Percentiles rank a stretch among this genome's conserved stretches.
These are phyloP conservation scores for Coreoperca whiteheadi DNA, from an alignment of 2,113 vertebrate genomes.

Conservation along the genomic window DNA sequence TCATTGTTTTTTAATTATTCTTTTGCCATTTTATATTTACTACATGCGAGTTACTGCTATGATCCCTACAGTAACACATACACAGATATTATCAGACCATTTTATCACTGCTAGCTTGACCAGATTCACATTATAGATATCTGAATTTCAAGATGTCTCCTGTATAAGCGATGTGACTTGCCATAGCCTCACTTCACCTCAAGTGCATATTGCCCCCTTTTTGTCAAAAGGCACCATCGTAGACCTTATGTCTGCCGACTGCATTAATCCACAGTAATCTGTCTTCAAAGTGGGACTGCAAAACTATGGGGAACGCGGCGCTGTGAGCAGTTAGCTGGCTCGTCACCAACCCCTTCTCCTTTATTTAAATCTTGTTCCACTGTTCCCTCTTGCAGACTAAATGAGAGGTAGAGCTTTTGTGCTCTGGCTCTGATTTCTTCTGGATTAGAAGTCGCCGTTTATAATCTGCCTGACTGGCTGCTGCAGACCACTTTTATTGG, in stretches of 20 bases:
- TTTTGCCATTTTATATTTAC: background rate
- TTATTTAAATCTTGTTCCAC: constrained; percentile 39
- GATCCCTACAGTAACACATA: background rate
- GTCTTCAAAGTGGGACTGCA: constrained; percentile 59
- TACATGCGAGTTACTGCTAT: background rate
- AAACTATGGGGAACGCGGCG: constrained; percentile 44
- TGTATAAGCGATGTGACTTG: constrained; percentile 29
- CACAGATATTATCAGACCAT: background rate
- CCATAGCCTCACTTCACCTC: constrained; percentile 31
- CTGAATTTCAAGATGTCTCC: background rate
- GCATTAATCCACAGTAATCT: constrained; percentile 59
- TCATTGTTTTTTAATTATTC: no score
- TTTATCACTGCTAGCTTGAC: background rate
- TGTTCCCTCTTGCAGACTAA: constrained; percentile 28
- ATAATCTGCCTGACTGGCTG: constrained; percentile 6
- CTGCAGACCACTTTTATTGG: constrained; percentile 2
- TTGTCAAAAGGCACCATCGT: constrained; percentile 26
- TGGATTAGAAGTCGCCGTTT: constrained; percentile 31
- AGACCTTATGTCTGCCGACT: constrained; percentile 22
- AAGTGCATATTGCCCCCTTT: constrained; percentile 26
- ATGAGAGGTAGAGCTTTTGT: constrained; percentile 27
- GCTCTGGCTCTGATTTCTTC: constrained; percentile 40
- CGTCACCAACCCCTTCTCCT: constrained; percentile 31
- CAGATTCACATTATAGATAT: background rate
- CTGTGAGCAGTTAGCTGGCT: constrained; percentile 57